A percentile compares a stretch with the other conserved stretches of the same genome.
Evolutionary conservation across 23 tunicate species (phyloP).

Genomic region (Oikopleura vanhoeffeni): DNA sequence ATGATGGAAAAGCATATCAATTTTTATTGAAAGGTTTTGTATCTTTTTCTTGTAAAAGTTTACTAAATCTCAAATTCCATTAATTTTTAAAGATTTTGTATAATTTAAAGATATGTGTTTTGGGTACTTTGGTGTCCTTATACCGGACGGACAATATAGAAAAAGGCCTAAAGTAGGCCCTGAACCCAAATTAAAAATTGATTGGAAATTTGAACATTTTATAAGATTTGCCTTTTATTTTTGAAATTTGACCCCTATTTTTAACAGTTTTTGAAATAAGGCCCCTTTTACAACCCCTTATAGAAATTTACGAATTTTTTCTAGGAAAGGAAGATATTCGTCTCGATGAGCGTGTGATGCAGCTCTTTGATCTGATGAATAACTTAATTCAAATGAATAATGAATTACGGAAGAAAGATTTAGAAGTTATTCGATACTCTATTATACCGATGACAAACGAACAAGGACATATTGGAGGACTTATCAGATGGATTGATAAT

Average conservation of each 20-base stretch:
- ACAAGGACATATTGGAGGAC: not conserved
- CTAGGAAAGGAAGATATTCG: slow-evolving; percentile 88
- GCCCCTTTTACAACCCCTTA: not conserved
- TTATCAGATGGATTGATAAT: not conserved
- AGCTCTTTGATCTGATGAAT: slow-evolving; percentile 85
- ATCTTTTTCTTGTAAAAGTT: too few species aligned
- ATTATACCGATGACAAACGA: slow-evolving; percentile 10
- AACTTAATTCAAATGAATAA: slow-evolving; percentile 24
- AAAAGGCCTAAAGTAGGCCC: too few species aligned
- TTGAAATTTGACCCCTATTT: too few species aligned
- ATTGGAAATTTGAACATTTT: too few species aligned
- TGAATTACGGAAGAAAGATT: not conserved
- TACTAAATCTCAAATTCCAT: too few species aligned
- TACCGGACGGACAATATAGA: too few species aligned
- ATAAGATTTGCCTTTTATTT: too few species aligned
- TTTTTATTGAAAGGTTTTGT: too few species aligned
- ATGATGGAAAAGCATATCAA: not conserved
- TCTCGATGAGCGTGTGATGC: slow-evolving; percentile 97
- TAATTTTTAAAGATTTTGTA: too few species aligned
- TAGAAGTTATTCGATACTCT: not conserved
- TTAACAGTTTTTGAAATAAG: not conserved
- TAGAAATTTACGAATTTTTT: not conserved
- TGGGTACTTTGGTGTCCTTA: too few species aligned
- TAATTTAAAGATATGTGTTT: too few species aligned
- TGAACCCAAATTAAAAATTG: too few species aligned